Conservation (phyloP, 2,113 vertebrate genomes). For the Oreotragus oreotragus region DNA sequence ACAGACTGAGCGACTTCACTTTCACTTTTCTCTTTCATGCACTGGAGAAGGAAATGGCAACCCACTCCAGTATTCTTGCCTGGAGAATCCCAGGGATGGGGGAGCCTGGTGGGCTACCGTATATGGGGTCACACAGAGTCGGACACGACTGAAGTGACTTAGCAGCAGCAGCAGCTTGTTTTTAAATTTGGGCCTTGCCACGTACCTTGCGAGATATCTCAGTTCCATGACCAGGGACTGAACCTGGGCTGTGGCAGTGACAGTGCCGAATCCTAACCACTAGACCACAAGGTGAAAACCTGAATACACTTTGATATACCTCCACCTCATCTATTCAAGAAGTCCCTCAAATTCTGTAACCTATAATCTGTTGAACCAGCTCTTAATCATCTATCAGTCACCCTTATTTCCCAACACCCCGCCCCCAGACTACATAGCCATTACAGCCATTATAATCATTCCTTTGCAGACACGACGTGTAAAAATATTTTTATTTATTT, state of each 20-base stretch:
- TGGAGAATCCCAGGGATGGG: too few species aligned
- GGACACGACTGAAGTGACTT: too few species aligned
- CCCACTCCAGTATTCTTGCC: too few species aligned
- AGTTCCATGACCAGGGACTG: background rate
- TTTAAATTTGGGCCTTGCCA: background rate
- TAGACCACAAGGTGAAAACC: background rate
- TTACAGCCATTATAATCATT: background rate
- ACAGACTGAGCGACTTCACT: too few species aligned
- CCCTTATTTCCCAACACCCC: background rate
- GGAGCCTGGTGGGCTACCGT: too few species aligned
- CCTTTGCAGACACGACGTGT: background rate
- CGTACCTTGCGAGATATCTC: background rate
- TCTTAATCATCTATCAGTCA: background rate
- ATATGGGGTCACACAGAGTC: too few species aligned
- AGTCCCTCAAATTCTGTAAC: background rate
- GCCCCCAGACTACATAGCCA: background rate
- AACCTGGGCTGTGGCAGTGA: background rate
- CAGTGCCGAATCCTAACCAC: background rate
- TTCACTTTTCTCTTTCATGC: too few species aligned
- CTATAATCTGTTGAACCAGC: background rate
- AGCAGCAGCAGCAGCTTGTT: too few species aligned
- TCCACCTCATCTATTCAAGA: background rate
- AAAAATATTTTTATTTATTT: background rate
- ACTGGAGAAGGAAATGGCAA: too few species aligned
- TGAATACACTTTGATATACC: background rate